Base-by-base conservation (phyloP, 1,140 invertebrate genomes). In the Drosophila miranda region DNA sequence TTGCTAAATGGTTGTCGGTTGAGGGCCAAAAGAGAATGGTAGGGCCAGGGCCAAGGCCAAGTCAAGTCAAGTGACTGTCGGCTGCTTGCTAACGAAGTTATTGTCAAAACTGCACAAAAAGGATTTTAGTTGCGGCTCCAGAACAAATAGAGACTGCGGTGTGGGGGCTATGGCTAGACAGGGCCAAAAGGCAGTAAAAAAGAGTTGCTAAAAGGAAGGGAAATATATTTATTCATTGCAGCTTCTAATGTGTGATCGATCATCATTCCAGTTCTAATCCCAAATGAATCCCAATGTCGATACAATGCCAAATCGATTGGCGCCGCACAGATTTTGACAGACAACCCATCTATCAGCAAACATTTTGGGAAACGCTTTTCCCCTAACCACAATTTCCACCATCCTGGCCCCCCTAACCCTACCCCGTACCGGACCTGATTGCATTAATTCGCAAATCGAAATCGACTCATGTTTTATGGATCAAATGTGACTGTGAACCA, bases 401-500 rank as follows among this genome's bases (percentile, higher is more conserved):
- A 16, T 16, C 16, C 16, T 16, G 16, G 0, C 16, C 16, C 16
- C n/a, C 14, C 26, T 16, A 13, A 16, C n/a, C 19, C 11, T 26
- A 2, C 23, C 42, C 63, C 45, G 21, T 45, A 38, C n/a, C n/a
- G 30, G 21, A 66, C 21, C 64, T 68, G 51, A 63, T 70, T 70
- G 51, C 50, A 64, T 70, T 68, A 68, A 68, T 56, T 68, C 64
- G 64, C 59, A 70, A 63, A 64, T 58, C 62, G 73, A 44, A 56
- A 79, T 84, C 44, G 53, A 48, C 76, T 86, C 80, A 84, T 84
- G 80, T 80, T 80, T 84, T 84, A 84, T 84, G 80, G 67, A 83
- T 83, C 64, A 78, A 74, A 69, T 67, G 75, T 57, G 66, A 57
- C 46, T 57, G 61, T 59, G 50, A 67, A 58, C 81, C 66, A 80